Base-by-base conservation (phyloP, 2,888 invertebrate genomes). In the Ptilodon capucinus region DNA sequence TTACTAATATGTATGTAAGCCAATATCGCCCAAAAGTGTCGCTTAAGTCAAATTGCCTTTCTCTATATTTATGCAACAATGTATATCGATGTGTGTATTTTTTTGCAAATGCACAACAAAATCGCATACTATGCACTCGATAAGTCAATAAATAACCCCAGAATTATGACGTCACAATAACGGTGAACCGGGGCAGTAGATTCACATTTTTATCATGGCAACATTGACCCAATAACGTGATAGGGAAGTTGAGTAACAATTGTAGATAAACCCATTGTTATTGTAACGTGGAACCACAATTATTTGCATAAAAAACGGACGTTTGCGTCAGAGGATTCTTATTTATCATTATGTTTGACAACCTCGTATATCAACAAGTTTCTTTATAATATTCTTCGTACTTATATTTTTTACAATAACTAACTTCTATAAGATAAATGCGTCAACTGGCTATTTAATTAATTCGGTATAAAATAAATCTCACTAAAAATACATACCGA, bases 171-270 rank as follows among this genome's bases (percentile, higher is more conserved):
- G 35, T 35, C 11, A 18, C 17, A 32, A 14, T 32, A 8, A 14
- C 35, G 17, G 17, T 35, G 17, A 16, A 35, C 9, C 17, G 17
- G 17, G 11, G 17, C 35, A 18, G 35, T 35, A 14, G 32, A 14
- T 35, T 35, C 36, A 46, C 40, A 42, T 48, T 48, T 51, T 64
- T 56, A 58, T 58, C 48, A 30, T 32, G 42, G 42, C 58, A 60
- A 63, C 60, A 64, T 74, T 75, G 74, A 75, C 74, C 73, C 41
- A 71, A 47, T 72, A 57, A 60, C 61, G 40, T 46, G 64, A 65
- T 69, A 66, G 57, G 61, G 64, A 64, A 60, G 58, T 58, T 54
- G 57, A 51, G 57, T 61, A 62, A 61, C 53, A 48, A 25, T 35
- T 46, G 9, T 17, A 38, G 60, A 64, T 63, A 60, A 58, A 49